Conservation (phyloP, 2,113 vertebrate genomes). For the Gambusia affinis region DNA sequence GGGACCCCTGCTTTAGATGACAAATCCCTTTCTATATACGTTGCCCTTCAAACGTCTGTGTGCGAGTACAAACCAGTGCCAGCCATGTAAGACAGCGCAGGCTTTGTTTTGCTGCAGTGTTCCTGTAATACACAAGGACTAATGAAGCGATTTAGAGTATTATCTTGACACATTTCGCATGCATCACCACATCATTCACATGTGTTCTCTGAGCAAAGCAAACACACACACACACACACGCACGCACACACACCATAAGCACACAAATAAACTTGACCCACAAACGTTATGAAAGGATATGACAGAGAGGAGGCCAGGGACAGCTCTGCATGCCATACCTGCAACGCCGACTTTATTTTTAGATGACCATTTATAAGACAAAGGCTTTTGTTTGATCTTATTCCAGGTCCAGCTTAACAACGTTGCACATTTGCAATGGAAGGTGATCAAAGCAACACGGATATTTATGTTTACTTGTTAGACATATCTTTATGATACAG, state of each 20-base stretch:
- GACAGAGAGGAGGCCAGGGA: conserved; percentile 7
- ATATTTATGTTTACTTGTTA: conserved; percentile 58
- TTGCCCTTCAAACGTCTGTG: conserved; percentile 44
- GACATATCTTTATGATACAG: conserved; percentile 38
- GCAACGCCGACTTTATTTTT: conserved; percentile 71
- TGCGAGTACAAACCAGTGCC: conserved; percentile 37
- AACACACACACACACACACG: neutral
- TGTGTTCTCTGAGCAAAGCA: conserved; percentile 9
- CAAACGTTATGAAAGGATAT: conserved; percentile 16
- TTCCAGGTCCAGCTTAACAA: conserved; percentile 25
- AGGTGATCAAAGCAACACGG: conserved; percentile 52
- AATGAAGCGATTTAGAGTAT: conserved; percentile 29
- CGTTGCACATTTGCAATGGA: conserved; percentile 19
- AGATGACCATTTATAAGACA: conserved; percentile 65
- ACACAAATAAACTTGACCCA: conserved; percentile 18
- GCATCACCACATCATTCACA: conserved; percentile 27
- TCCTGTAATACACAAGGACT: conserved; percentile 23
- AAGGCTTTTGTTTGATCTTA: conserved; percentile 52
- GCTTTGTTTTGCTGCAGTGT: conserved; percentile 29
- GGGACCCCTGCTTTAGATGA: conserved; percentile 43
- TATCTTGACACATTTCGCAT: conserved; percentile 36
- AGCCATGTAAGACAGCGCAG: conserved; percentile 30
- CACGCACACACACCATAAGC: neutral
- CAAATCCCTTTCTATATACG: conserved; percentile 59
- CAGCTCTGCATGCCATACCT: conserved; percentile 39